Conservation (phyloP, 2,888 invertebrate species). For the Lepas anatifera region DNA sequence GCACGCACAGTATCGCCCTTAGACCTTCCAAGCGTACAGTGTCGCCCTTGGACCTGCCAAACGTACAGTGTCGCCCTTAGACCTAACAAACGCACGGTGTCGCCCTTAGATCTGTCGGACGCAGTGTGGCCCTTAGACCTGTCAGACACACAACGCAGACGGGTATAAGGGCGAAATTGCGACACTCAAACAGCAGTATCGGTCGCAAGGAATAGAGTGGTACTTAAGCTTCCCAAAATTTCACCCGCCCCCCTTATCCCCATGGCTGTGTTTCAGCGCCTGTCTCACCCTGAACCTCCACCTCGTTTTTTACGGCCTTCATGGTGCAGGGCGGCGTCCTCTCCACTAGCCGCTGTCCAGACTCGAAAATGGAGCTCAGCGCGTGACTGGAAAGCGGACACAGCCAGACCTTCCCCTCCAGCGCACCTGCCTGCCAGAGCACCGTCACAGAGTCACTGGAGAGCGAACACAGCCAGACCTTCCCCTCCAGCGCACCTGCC, state of each 20-base stretch:
- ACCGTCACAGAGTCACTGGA: conserved; percentile 48
- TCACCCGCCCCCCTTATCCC: too few relatives aligned
- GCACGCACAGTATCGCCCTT: conserved; percentile 47
- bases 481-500: conserved; percentile 28
- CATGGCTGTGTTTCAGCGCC: too few relatives aligned
- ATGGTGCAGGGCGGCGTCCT: conserved; percentile 65
- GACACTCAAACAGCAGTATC: too few relatives aligned
- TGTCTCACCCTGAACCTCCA: conserved; percentile 54
- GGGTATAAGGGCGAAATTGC: too few relatives aligned
- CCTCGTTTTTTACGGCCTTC: conserved; percentile 77
- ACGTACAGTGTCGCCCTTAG: conserved; percentile 57
- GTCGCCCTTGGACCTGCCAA: too few relatives aligned
- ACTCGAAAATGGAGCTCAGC: conserved; percentile 35
- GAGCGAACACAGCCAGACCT: conserved; percentile 48
- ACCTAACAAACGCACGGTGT: conserved; percentile 54
- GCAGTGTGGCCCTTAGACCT: too few relatives aligned
- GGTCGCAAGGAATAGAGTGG: too few relatives aligned
- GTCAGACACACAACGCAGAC: too few relatives aligned
- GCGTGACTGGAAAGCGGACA: conserved; percentile 47
- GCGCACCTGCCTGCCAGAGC: conserved; percentile 17
- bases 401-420: conserved; percentile 44
- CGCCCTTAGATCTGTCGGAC: too few relatives aligned
- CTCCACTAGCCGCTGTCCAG: conserved; percentile 46
- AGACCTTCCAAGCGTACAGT: conserved; percentile 63
- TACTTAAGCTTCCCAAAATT: too few relatives aligned